Base-by-base conservation (phyloP, 2,797 vertebrate species). In the Zenarchopterus dispar region DNA sequence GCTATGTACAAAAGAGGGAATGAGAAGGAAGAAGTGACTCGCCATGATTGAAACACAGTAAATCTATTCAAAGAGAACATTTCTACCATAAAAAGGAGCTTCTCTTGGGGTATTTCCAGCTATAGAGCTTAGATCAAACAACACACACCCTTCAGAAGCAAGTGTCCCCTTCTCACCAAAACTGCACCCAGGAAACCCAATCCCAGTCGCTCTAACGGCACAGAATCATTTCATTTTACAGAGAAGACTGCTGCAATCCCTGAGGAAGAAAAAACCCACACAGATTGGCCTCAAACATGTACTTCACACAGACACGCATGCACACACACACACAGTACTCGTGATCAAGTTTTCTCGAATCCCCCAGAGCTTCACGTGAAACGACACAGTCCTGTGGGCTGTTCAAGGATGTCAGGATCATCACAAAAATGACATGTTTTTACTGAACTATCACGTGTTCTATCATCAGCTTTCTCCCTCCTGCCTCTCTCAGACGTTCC, bases 331-430 rank as follows among this genome's bases (percentile, higher is more conserved):
- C 75, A 80, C 75, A 78, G 60, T 70, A 78, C 66, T 77, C 65
- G 70, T 81, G 63, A 89, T 93, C 83, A 91, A 90, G 88, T 89
- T 78, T 86, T 86, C 73, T 76, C 59, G 33, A 74, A 73, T 82
- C 79, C 84, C 80, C 62, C 7, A 42, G 70, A 77, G 84, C 68
- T 58, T 46, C 22, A 46, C n/a, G 2, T 61, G 41, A 73, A 71
- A 60, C 23, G 45, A 74, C 44, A 57, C 5, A 46, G 84, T 85
- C 85, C 66, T 62, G 62, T 51, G 76, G 82, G 81, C 61, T 54
- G 62, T 89, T 92, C 91, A 93, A 93, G 92, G 82, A 86, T 77
- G 81, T 88, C 89, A 93, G 91, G 91, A 92, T 88, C 75, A 65
- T 82, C 56, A 70, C 65, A 73, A 80, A 19, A 68, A 79, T 57